Conservation (phyloP, 2,113 vertebrate genomes). For the Tragelaphus scriptus region DNA sequence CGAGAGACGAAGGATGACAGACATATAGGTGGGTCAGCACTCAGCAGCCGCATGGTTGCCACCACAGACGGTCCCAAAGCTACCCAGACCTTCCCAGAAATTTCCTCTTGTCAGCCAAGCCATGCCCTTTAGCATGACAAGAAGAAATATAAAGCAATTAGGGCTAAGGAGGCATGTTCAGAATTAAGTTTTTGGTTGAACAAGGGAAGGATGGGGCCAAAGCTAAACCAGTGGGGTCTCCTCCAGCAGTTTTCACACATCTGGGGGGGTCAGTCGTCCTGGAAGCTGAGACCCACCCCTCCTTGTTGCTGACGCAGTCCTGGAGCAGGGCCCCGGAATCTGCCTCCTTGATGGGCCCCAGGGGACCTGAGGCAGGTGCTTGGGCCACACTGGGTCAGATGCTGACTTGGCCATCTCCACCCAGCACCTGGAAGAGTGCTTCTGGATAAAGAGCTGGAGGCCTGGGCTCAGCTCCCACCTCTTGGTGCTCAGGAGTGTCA, state of each 20-base stretch:
- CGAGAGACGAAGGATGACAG: background rate
- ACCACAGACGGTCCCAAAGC: background rate
- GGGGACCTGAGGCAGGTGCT: background rate
- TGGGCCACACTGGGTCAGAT: background rate
- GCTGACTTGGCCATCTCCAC: background rate
- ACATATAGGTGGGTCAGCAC: background rate
- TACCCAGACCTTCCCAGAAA: background rate
- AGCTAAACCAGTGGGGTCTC: background rate
- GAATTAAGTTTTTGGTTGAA: background rate
- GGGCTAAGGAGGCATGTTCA: background rate
- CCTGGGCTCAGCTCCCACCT: background rate
- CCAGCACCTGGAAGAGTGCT: background rate
- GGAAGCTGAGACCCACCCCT: background rate
- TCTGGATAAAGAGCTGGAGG: background rate
- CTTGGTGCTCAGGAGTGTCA: background rate
- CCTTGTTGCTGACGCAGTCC: background rate
- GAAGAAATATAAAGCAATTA: constrained; percentile 8
- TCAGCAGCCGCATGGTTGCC: background rate
- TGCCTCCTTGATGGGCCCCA: background rate
- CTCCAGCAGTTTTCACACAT: background rate
- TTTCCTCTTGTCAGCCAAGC: background rate
- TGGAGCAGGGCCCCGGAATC: background rate
- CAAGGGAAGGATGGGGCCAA: background rate
- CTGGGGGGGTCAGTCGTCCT: background rate
- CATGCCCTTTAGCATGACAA: background rate